phyloP scores from a whole-genome alignment of 2,888 invertebrate species.

The Theodoxus fluviatilis region DNA sequence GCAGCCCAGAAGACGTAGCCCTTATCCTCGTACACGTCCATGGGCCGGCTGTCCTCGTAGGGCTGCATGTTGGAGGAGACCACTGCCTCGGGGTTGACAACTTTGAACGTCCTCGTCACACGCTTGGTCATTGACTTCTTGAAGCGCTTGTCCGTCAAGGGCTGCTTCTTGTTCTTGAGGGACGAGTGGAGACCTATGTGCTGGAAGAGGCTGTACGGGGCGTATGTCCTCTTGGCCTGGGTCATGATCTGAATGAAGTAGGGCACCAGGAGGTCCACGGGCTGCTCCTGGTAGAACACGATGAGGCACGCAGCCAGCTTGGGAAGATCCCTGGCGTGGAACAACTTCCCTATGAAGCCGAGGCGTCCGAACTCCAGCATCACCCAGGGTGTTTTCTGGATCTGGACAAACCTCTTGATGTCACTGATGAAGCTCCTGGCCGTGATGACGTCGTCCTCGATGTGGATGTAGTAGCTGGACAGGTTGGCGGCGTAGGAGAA shows the following conservation, averaged over 20 bases:
- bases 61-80: too few species aligned
- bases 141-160: conserved; percentile 36
- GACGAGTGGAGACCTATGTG: conserved; percentile 45
- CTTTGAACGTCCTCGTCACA: too few species aligned
- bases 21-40: too few species aligned
- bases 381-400: conserved; percentile 38
- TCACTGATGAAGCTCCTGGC: conserved; percentile 54
- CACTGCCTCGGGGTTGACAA: too few species aligned
- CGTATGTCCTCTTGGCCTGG: conserved; percentile 34
- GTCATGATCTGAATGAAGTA: conserved; percentile 40
- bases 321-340: conserved; percentile 32
- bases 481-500: conserved; percentile 56
- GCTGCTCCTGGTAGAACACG: conserved; percentile 46
- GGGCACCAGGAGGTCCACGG: conserved; percentile 40
- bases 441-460: conserved; percentile 64
- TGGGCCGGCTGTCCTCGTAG: too few species aligned
- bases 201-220: conserved; percentile 45
- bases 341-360: conserved; percentile 48
- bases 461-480: conserved; percentile 61
- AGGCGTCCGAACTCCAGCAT: conserved; percentile 48
- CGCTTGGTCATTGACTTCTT: too few species aligned
- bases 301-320: too few species aligned
- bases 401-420: conserved; percentile 58
- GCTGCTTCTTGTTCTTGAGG: conserved; percentile 42
- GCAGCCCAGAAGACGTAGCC: too few species aligned